phyloP scores from a whole-genome alignment of 2,888 invertebrate species.

The Lasioglossum morio region DNA sequence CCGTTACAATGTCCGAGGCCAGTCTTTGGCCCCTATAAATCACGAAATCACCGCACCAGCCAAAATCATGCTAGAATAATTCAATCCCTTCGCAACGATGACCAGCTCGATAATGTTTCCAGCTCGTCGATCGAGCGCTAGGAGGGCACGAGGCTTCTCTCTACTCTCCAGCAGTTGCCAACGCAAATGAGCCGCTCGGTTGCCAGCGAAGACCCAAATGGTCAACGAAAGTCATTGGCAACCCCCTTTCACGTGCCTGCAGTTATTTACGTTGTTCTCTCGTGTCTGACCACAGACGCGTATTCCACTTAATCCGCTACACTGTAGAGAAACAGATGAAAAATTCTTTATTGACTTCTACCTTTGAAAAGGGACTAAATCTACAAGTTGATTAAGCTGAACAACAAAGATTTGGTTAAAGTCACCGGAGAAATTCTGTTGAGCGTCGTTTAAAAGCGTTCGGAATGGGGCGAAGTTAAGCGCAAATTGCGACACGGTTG shows the following conservation, averaged over 20 bases:
- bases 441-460: constrained; percentile 35
- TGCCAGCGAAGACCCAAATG: constrained; percentile 32
- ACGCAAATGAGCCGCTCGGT: not conserved
- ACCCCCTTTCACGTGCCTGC: not conserved
- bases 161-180: not conserved
- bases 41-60: constrained; percentile 24
- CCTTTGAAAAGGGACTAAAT: not conserved
- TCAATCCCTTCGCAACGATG: constrained; percentile 7
- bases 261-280: not conserved
- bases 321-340: not conserved
- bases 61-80: constrained; percentile 15
- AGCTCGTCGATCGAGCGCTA: constrained; percentile 9
- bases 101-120: not conserved
- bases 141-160: not conserved
- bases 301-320: not conserved
- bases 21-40: constrained; percentile 21
- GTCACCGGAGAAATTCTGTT: constrained; percentile 42
- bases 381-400: not conserved
- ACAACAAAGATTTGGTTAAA: not conserved
- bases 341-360: not conserved
- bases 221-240: constrained; percentile 42
- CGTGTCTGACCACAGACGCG: not conserved
- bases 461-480: constrained; percentile 29
- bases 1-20: constrained; percentile 9
- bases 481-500: not conserved